phyloP scores from a whole-genome alignment of 1,140 invertebrate species.

The Hycleus cichorii region DNA sequence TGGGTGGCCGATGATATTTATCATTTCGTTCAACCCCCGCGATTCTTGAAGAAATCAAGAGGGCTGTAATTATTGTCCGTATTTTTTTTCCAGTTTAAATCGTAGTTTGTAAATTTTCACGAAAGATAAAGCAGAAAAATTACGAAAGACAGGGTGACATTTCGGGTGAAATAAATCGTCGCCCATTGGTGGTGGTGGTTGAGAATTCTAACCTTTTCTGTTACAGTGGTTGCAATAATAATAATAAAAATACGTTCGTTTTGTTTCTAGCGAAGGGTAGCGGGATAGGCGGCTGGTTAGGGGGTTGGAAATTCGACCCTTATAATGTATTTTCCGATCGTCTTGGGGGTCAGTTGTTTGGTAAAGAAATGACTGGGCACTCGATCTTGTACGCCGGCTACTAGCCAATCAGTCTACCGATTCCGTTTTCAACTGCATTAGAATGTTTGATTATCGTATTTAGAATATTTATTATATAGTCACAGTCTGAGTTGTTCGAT shows the following conservation, averaged over 20 bases:
- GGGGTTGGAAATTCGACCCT: conserved; percentile 3
- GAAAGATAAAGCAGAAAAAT: conserved; percentile 30
- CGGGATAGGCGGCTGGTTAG: neutral
- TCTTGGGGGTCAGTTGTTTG: conserved; percentile 15
- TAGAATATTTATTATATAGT: conserved; percentile 7
- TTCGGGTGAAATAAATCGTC: neutral
- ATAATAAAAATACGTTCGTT: no score
- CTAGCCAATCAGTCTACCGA: conserved; percentile 10
- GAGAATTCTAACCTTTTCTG: no score
- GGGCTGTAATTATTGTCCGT: no score
- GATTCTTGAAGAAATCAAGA: no score
- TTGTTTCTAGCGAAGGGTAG: neutral
- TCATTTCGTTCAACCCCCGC: conserved; percentile 18
- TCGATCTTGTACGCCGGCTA: conserved; percentile 28
- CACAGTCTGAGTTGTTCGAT: conserved; percentile 29
- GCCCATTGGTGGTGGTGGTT: no score
- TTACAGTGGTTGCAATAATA: no score
- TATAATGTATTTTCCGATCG: conserved; percentile 26
- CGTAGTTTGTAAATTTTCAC: conserved; percentile 13
- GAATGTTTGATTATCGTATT: conserved; percentile 6
- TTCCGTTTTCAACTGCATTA: conserved; percentile 6
- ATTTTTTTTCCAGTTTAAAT: no score
- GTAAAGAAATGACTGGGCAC: conserved; percentile 27
- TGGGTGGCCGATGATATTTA: conserved; percentile 20
- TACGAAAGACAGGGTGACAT: conserved; percentile 22